Evolutionary conservation across 92 coral and sea anemone species (phyloP).

Genomic region (Porites rus): DNA sequence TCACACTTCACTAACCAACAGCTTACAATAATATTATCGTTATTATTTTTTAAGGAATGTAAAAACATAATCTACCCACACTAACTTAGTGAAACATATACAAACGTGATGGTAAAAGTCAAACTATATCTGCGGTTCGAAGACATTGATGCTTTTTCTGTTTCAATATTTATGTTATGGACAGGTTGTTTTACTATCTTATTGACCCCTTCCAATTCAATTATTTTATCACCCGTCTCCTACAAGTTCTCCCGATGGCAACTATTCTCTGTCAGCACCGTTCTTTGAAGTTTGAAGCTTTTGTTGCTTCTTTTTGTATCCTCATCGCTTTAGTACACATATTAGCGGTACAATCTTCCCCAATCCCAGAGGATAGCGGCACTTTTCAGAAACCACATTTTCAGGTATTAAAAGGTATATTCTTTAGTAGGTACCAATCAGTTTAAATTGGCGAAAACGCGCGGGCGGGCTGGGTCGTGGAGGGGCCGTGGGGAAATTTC

Average conservation of each 20-base stretch:
- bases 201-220: neutral
- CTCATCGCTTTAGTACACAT: neutral
- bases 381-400: conserved; percentile 87
- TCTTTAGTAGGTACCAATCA: neutral
- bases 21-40: neutral
- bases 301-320: neutral
- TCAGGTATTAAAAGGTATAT: conserved; percentile 64
- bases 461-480: too few species aligned
- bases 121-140: neutral
- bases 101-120: neutral
- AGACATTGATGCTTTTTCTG: neutral
- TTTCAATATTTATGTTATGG: conserved; percentile 30
- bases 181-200: conserved; percentile 20
- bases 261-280: neutral
- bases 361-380: conserved; percentile 59
- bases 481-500: neutral
- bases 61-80: too few species aligned
- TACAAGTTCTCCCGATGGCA: neutral
- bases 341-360: conserved; percentile 11
- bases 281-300: neutral
- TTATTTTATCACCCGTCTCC: conserved; percentile 2
- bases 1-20: neutral
- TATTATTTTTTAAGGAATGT: neutral
- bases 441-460: neutral
- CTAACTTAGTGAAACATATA: too few species aligned